Evolutionary conservation across 2,888 invertebrate genomes (phyloP).

Genomic region (Cosmorhoe ocellata): DNA sequence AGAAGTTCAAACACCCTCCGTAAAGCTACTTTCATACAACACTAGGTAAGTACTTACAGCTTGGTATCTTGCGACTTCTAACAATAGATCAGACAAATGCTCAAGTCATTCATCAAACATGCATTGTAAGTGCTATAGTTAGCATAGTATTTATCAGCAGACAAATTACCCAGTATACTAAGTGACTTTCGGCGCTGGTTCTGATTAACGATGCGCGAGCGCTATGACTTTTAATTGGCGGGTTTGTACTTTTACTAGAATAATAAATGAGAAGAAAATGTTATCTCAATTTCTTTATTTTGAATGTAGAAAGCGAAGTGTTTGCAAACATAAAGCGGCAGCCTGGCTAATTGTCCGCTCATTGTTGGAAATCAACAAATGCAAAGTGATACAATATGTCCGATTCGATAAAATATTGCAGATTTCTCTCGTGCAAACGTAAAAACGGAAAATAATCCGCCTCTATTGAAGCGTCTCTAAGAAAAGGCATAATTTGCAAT

Average conservation of each 20-base stretch:
- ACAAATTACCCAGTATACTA: conserved; percentile 37
- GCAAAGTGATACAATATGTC: conserved; percentile 25
- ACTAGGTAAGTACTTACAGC: no score
- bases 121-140: conserved; percentile 16
- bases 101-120: conserved; percentile 25
- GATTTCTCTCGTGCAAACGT: conserved; percentile 52
- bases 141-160: conserved; percentile 12
- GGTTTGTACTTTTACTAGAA: conserved; percentile 54
- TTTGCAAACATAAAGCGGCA: conserved; percentile 27
- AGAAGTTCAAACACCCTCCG: no score
- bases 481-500: conserved; percentile 58
- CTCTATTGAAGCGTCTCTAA: conserved; percentile 66
- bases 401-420: conserved; percentile 31
- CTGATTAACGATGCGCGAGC: conserved; percentile 54
- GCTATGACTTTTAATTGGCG: conserved; percentile 66
- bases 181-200: conserved; percentile 60
- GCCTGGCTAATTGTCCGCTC: conserved; percentile 19
- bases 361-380: conserved; percentile 27
- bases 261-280: conserved; percentile 63
- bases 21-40: no score
- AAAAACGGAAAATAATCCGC: conserved; percentile 65
- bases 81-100: not conserved
- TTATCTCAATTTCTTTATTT: conserved; percentile 56
- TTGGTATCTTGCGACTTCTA: no score
- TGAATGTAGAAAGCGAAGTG: conserved; percentile 63